Conservation (phyloP, 2,888 invertebrate genomes). For the Loripinus fragilis region DNA sequence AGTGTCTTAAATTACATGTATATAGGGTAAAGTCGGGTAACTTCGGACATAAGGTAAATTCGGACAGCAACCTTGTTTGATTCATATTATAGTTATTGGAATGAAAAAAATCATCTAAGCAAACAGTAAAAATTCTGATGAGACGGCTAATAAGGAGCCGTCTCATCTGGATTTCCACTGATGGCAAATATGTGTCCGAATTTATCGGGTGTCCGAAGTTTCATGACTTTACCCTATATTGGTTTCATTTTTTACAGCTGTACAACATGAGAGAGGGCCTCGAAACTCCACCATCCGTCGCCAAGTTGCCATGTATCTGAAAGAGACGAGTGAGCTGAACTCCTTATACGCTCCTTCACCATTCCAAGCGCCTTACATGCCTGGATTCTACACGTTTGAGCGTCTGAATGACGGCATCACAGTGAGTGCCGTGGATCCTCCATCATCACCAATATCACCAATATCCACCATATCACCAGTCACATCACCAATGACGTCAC, state of each 20-base stretch:
- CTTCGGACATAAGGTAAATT: too few relatives aligned
- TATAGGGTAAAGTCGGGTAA: too few relatives aligned
- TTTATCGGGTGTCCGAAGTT: too few relatives aligned
- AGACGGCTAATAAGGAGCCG: too few relatives aligned
- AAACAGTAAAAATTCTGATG: too few relatives aligned
- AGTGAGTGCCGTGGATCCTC: slow-evolving; percentile 73
- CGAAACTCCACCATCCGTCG: slow-evolving; percentile 96
- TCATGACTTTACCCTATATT: too few relatives aligned
- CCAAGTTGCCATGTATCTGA: slow-evolving; percentile 93
- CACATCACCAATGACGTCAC: slow-evolving; percentile 57
- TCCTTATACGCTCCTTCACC: slow-evolving; percentile 72
- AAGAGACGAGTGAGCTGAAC: slow-evolving; percentile 84
- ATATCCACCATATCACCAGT: slow-evolving; percentile 61
- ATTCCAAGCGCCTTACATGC: slow-evolving; percentile 76
- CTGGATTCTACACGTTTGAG: slow-evolving; percentile 72
- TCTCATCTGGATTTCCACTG: too few relatives aligned
- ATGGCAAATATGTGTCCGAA: too few relatives aligned
- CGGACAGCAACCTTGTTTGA: too few relatives aligned
- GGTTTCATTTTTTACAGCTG: slow-evolving; percentile 92
- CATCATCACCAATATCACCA: slow-evolving; percentile 65
- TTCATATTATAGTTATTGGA: too few relatives aligned
- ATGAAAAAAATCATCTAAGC: too few relatives aligned
- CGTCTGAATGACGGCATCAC: slow-evolving; percentile 74
- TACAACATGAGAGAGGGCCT: slow-evolving; percentile 99
- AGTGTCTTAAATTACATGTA: too few relatives aligned